Conservation (phyloP, 2,113 vertebrate species). For the Poicephalus meyeri region DNA sequence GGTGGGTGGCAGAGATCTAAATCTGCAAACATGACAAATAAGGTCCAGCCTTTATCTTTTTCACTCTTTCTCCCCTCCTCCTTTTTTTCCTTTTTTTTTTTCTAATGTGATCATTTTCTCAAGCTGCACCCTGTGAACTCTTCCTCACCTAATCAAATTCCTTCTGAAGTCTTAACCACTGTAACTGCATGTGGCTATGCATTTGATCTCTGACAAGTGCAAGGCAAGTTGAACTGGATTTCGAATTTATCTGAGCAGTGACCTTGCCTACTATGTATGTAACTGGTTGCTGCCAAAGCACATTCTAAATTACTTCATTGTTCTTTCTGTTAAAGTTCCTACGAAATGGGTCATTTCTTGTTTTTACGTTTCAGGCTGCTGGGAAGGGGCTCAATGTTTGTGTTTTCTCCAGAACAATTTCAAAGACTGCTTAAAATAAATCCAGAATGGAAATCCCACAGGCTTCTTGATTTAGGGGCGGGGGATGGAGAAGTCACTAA, state of each 20-base stretch:
- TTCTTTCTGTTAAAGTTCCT: background rate
- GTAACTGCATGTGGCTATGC: background rate
- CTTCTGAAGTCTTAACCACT: conserved; percentile 4
- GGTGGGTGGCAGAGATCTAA: background rate
- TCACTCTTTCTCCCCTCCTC: background rate
- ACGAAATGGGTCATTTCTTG: background rate
- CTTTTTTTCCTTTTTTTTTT: background rate
- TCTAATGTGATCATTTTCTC: background rate
- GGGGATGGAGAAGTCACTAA: conserved; percentile 95
- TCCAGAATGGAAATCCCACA: conserved; percentile 88
- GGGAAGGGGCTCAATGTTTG: conserved; percentile 97
- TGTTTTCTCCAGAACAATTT: conserved; percentile 94
- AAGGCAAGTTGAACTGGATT: conserved; percentile 27
- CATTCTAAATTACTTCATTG: background rate
- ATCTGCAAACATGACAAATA: background rate
- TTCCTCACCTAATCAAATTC: conserved; percentile 43
- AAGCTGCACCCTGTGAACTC: background rate
- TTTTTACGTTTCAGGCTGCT: conserved; percentile 82
- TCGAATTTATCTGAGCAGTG: background rate
- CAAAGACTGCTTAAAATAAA: conserved; percentile 85
- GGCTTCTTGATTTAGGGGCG: conserved; percentile 94
- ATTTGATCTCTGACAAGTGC: conserved; percentile 24
- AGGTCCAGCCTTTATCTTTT: background rate
- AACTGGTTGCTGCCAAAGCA: background rate
- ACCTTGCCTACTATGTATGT: background rate